Evolutionary conservation across 2,888 invertebrate genomes (phyloP), one percentile per base, ranked within the genome.

Genomic region (Globia sparganii): DNA sequence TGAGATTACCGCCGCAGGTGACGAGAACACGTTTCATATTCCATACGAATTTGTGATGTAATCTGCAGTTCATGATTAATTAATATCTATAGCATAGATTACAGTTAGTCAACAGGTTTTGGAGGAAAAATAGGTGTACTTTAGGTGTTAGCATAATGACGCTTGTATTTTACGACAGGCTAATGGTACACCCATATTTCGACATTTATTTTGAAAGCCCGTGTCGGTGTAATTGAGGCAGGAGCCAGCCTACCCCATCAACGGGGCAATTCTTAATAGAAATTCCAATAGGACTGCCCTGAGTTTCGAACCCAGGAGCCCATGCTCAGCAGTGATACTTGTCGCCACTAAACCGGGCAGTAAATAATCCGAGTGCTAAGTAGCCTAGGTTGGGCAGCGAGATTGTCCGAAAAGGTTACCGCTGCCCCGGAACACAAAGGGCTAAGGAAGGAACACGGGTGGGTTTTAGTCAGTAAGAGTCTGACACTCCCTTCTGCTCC

Each of bases 1-100:
- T n/a, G 58, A 70, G 77, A 76, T 78, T 77, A 86, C 25, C 69
- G 81, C 84, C 80, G 75, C 69, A 74, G 80, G 87, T 83, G 77
- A 83, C 71, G 46, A 37, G 65, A 71, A 68, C 74, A 64, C 66
- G 73, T 72, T 65, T 77, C 72, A 62, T 73, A 40, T 37, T 5
- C 40, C 28, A 34, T 21, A 62, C 37, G n/a, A 56, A 64, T 69
- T 37, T n/a, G n/a, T 86, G 77, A 81, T 71, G 81, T 75, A 85
- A 81, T 65, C 53, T 25, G 43, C 31, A 65, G n/a, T 34, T 37
- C 25, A 28, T 28, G 9, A 53, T 73, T 72, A 67, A 59, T 73
- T 34, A 46, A 58, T 37, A 43, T 13, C 40, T 0, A 61, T 43
- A 31, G 49, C 59, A 69, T 49, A 72, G 53, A 71, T 74, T 70